Evolutionary conservation across 1,140 invertebrate genomes (phyloP).

Genomic region (Pseudomyrmex pallidus): DNA sequence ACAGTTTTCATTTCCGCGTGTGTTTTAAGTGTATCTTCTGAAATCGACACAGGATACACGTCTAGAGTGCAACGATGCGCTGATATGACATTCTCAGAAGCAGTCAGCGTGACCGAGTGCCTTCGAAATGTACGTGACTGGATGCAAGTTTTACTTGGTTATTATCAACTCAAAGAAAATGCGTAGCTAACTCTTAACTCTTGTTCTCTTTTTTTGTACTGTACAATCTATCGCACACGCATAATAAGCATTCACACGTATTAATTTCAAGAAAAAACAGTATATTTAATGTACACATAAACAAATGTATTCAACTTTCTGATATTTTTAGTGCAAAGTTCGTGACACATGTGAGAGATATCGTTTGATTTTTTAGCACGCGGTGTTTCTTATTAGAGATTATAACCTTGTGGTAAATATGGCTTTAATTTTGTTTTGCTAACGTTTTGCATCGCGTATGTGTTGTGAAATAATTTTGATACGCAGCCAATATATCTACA

Average conservation of each 20-base stretch:
- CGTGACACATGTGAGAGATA: no score
- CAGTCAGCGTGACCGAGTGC: constrained; percentile 47
- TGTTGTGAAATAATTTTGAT: no score
- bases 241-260: not conserved
- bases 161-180: constrained; percentile 62
- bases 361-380: no score
- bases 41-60: constrained; percentile 13
- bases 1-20: constrained; percentile 8
- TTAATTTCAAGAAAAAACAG: no score
- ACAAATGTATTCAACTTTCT: no score
- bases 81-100: constrained; percentile 71
- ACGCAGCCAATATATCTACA: no score
- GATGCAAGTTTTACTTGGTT: constrained; percentile 59
- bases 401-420: no score
- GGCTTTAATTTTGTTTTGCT: no score
- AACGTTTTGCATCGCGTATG: no score
- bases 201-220: not conserved
- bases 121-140: constrained; percentile 64
- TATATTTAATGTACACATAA: no score
- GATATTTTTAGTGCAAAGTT: no score
- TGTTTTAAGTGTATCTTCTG: not conserved
- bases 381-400: no score
- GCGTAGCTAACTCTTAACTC: constrained; percentile 4
- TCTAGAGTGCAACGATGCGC: constrained; percentile 38
- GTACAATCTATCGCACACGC: not conserved